Base-by-base conservation (phyloP, 1,140 invertebrate genomes). In the Melitaea cinxia region DNA sequence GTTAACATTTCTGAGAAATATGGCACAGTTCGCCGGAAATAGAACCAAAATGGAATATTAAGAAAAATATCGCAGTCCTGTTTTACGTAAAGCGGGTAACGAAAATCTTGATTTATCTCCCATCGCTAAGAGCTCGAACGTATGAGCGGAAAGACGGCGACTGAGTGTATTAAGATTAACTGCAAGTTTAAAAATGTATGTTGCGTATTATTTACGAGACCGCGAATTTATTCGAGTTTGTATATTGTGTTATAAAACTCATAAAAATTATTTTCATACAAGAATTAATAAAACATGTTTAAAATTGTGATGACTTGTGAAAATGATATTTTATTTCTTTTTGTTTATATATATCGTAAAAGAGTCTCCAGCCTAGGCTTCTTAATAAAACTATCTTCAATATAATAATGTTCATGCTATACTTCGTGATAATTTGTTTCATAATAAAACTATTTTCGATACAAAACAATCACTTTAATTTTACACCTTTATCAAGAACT, bases 61-160 rank as follows among this genome's bases (percentile, higher is more conserved):
- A 56, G 58, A 66, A 70, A 59, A 59, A 59, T 60, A 66, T 66
- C 14, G 54, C 39, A 49, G 39, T 64, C 56, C 45, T 30, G 62
- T 50, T 50, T 24, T 50, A 28, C 26, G 15, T 30, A 30, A 50
- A 62, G 54, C 37, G 52, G 35, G 37, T 54, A 45, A 60, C 42
- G 49, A 75, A 69, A 33, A 75, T 75, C 65, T 68, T 71, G 72
- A 74, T 74, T 74, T 74, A 74, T 74, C 50, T 55, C 59, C 53
- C 50, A 14, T 50, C 28, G 65, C 53, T 74, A 71, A 50, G 53
- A 64, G 35, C 37, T 62, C 33, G 49, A 61, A 52, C 39, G 49
- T 33, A 15, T 39, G 23, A 45, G 56, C 56, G 37, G 21, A 60
- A 60, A 60, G 58, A 50, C 52, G 19, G 57, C 10, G 42, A 49